A percentile compares a stretch with the other conserved stretches of the same genome.
Conservation (phyloP, 1,140 invertebrate species). For the Mya arenaria region DNA sequence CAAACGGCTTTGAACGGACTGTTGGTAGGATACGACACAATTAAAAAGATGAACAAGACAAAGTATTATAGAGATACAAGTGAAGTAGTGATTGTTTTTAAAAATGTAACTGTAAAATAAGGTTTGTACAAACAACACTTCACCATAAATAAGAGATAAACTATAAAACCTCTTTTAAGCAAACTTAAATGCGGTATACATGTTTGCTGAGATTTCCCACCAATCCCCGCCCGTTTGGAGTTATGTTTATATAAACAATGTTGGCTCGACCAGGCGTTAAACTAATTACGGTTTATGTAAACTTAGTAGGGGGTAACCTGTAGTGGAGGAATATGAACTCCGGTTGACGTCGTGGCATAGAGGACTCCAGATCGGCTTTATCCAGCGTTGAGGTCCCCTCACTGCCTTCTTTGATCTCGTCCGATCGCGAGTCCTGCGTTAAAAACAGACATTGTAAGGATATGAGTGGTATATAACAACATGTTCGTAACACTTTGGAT, state of each 20-base stretch:
- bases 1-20: slow-evolving; percentile 98
- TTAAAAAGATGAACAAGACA: not conserved
- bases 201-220: no score
- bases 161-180: not conserved
- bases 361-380: slow-evolving; percentile 7
- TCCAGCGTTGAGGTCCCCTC: slow-evolving; percentile 31
- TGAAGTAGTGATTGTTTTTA: not conserved
- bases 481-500: no score
- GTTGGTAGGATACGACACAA: not conserved
- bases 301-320: slow-evolving; percentile 81
- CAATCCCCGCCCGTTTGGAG: not conserved
- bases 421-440: slow-evolving; percentile 39
- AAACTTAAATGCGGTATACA: not conserved
- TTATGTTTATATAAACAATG: not conserved
- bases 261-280: not conserved
- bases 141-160: not conserved
- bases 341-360: slow-evolving; percentile 58
- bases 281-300: not conserved
- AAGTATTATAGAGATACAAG: not conserved
- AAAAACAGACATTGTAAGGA: no score
- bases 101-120: not conserved
- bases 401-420: slow-evolving; percentile 25
- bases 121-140: not conserved
- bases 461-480: no score
- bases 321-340: slow-evolving; percentile 95